A percentile compares a stretch with the other conserved stretches of the same genome.
Evolutionary conservation across 2,113 vertebrate genomes (phyloP).

Genomic region (Ailuropoda melanoleuca): DNA sequence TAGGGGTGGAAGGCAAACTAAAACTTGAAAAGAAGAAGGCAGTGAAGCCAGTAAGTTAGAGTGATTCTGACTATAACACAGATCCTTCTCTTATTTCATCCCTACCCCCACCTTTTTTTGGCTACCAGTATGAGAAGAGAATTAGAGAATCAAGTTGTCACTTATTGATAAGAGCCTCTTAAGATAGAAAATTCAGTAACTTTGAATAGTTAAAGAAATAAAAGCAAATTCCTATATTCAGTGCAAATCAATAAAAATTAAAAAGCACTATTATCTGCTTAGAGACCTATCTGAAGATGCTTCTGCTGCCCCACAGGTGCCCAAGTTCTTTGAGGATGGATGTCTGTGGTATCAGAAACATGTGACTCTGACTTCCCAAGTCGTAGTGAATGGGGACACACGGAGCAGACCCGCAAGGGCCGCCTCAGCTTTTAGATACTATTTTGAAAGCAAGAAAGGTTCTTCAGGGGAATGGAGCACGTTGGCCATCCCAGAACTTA

Average conservation of each 20-base stretch:
- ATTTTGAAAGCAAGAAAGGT: neutral
- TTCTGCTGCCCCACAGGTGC: neutral
- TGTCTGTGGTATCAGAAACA: neutral
- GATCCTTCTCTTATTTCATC: neutral
- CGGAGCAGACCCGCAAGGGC: neutral
- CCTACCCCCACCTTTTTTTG: neutral
- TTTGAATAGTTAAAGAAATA: slow-evolving; percentile 60
- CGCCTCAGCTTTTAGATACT: slow-evolving; percentile 24
- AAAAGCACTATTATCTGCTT: slow-evolving; percentile 1
- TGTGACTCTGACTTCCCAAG: neutral
- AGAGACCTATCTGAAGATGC: neutral
- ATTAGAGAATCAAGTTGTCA: slow-evolving; percentile 23
- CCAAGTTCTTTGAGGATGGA: slow-evolving; percentile 5
- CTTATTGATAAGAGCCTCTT: slow-evolving; percentile 33
- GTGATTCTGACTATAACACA: neutral
- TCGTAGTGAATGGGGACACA: neutral
- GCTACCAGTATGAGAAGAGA: slow-evolving; percentile 31
- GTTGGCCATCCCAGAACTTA: neutral
- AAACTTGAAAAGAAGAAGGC: neutral
- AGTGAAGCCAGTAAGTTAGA: neutral
- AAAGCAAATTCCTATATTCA: slow-evolving; percentile 44
- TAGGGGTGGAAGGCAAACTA: neutral
- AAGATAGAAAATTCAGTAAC: slow-evolving; percentile 39
- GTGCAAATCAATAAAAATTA: slow-evolving; percentile 41
- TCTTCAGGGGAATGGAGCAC: neutral